These are phyloP conservation scores for Popillia japonica DNA, from an alignment of 1,140 invertebrate genomes.

Conservation along the genomic window DNA sequence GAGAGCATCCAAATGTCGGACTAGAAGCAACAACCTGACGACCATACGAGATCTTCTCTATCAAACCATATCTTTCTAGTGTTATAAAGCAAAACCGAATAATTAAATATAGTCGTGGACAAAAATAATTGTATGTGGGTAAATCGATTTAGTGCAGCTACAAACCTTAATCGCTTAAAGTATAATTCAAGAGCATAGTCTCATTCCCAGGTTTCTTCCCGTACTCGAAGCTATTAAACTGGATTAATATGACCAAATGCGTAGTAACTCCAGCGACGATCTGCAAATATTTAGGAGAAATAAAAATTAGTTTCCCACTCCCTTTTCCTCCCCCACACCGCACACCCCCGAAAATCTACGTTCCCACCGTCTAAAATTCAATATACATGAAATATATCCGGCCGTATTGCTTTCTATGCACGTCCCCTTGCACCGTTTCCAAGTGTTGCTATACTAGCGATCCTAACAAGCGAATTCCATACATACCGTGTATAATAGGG, in stretches of 20 bases:
- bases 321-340: too few species aligned
- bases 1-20: too few species aligned
- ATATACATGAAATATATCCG: not conserved
- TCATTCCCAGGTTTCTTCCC: not conserved
- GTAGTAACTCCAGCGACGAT: slow-evolving; percentile 50
- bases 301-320: not conserved
- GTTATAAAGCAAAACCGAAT: too few species aligned
- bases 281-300: slow-evolving; percentile 41
- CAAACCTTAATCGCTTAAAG: not conserved
- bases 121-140: not conserved
- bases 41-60: too few species aligned
- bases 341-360: too few species aligned
- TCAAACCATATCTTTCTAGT: too few species aligned
- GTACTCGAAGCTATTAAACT: slow-evolving; percentile 43
- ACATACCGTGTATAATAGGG: slow-evolving; percentile 57
- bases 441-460: not conserved
- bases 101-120: too few species aligned
- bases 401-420: not conserved
- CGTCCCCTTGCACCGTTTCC: not conserved
- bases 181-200: not conserved
- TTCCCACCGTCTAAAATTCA: not conserved
- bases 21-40: too few species aligned
- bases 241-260: slow-evolving; percentile 50
- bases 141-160: not conserved
- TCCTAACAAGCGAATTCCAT: slow-evolving; percentile 19